These are phyloP conservation scores for Gallirallus australis DNA, from an alignment of 2,797 vertebrate genomes.

Conservation along the genomic window DNA sequence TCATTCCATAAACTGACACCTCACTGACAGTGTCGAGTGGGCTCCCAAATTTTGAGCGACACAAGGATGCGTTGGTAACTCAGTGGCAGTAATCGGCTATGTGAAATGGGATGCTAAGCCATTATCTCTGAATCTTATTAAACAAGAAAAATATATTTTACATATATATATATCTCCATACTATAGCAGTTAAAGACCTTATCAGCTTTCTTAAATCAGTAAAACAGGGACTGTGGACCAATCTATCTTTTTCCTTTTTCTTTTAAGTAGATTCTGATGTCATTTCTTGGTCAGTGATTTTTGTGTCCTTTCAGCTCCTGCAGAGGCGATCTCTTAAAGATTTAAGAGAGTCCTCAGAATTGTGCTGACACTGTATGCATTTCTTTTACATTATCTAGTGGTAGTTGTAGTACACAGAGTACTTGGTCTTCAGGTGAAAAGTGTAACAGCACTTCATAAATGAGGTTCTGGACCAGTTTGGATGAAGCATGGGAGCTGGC, in stretches of 20 bases:
- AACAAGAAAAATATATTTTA: background rate
- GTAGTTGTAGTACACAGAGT: background rate
- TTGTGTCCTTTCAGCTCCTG: background rate
- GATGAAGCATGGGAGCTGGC: background rate
- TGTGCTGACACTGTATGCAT: background rate
- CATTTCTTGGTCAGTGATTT: background rate
- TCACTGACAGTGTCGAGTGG: background rate
- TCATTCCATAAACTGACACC: background rate
- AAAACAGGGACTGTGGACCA: background rate
- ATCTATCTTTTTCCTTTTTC: background rate
- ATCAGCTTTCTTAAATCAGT: background rate
- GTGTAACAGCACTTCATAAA: background rate
- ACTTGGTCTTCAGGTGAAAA: background rate
- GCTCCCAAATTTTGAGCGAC: fast-evolving
- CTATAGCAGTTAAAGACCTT: background rate
- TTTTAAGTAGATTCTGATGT: background rate
- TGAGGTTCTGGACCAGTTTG: background rate
- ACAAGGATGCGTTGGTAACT: background rate
- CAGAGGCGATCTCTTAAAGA: background rate
- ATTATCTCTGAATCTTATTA: background rate
- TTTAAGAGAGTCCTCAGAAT: background rate
- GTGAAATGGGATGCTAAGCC: background rate
- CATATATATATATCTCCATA: background rate
- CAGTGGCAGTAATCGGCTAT: background rate
- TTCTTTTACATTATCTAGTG: background rate